Evolutionary conservation across 2,113 vertebrate genomes (phyloP).

Genomic region (Catharus minimus): DNA sequence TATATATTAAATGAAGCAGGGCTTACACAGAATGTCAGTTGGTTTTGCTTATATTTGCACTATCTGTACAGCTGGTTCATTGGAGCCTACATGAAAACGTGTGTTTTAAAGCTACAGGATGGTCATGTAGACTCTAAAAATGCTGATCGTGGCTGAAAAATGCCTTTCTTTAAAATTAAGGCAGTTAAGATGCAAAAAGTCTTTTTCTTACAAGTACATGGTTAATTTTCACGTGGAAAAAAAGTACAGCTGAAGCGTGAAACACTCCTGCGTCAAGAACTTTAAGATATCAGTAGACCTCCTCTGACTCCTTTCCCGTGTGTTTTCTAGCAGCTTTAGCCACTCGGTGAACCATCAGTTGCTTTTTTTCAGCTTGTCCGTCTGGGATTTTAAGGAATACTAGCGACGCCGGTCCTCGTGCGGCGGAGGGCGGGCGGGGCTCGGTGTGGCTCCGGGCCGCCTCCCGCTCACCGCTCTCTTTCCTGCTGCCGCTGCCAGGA

Average conservation of each 20-base stretch:
- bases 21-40: background rate
- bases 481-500: constrained; percentile 7
- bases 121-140: background rate
- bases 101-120: background rate
- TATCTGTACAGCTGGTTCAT: background rate
- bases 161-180: background rate
- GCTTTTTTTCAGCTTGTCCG: accelerated
- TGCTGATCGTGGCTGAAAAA: background rate
- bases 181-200: background rate
- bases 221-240: background rate
- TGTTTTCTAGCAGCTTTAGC: background rate
- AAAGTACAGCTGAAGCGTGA: background rate
- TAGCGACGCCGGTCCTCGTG: accelerated
- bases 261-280: accelerated
- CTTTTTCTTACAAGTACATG: background rate
- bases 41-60: background rate
- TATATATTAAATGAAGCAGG: background rate
- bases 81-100: background rate
- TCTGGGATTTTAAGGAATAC: accelerated
- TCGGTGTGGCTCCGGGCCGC: background rate
- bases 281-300: accelerated
- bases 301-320: background rate
- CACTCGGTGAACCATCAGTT: accelerated
- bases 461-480: background rate
- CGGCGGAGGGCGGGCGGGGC: background rate